Evolutionary conservation across 2,113 vertebrate genomes (phyloP).

Genomic region (Phalacrocorax pelagicus): DNA sequence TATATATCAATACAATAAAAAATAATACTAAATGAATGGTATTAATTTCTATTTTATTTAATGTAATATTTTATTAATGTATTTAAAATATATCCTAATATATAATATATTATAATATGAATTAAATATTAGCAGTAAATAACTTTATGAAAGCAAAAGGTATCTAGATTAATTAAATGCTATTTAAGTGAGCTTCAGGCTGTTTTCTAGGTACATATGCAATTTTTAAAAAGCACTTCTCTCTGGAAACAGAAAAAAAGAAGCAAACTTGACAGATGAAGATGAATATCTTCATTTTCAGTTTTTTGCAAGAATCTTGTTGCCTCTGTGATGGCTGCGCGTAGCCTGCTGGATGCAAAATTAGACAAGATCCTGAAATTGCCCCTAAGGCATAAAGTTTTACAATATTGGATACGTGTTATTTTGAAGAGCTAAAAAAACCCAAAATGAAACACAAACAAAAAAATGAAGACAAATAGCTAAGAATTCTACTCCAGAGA

Average conservation of each 20-base stretch:
- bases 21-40: no score
- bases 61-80: no score
- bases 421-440: neutral
- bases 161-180: neutral
- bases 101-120: no score
- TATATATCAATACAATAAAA: no score
- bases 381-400: neutral
- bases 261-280: neutral
- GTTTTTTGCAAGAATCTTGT: neutral
- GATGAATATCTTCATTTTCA: neutral
- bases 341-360: neutral
- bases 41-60: no score
- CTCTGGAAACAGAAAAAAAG: neutral
- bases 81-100: no score
- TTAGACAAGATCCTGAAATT: neutral
- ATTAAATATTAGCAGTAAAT: neutral
- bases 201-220: neutral
- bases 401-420: neutral
- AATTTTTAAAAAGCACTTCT: neutral
- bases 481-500: neutral
- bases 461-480: neutral
- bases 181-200: neutral
- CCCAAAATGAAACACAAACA: neutral
- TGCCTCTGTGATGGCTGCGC: neutral
- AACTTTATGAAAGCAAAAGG: neutral